Evolutionary conservation across 2,888 invertebrate genomes (phyloP), one percentile per base, ranked within the genome.

Genomic region (Acheta domesticus): DNA sequence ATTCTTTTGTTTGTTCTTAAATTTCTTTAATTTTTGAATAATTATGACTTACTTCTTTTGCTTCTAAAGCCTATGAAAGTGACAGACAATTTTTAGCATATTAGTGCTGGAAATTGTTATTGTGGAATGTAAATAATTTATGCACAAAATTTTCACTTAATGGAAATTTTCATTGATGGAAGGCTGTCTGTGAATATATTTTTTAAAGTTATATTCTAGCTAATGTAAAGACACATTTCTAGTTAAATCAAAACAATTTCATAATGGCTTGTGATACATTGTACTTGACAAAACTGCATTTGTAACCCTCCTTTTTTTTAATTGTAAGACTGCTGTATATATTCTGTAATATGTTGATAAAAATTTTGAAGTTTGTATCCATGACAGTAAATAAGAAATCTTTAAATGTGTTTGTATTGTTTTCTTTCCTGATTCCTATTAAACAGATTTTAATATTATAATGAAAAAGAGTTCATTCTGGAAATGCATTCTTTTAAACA

Each of bases 281-380:
- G 14, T 62, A 62, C 62, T 62, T 62, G n/a, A 19, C n/a, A n/a
- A 19, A 62, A 62, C n/a, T 62, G n/a, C n/a, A 62, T 62, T 62
- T 62, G 62, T 62, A 62, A 62, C 62, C 14, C 36, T 36, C 36
- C 36, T 19, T 12, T 16, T 62, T 62, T 62, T 62, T n/a, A 23
- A 62, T n/a, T 62, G 62, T 62, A 62, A 62, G 62, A 62, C 62
- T 62, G 62, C 62, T 62, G 62, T 62, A 62, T 62, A 62, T 62
- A 62, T 62, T n/a, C 62, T 62, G 62, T 62, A 62, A 62, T 62
- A 19, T 62, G 16, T 62, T 62, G 62, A 62, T 62, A n/a, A 62
- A 62, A 14, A 62, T 62, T 36, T 36, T 62, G 62, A 19, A 62
- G n/a, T 62, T 62, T 62, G 62, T 62, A 62, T n/a, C 62, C 62